Conservation (phyloP, 2,888 invertebrate species). For the Phlogophora meticulosa region DNA sequence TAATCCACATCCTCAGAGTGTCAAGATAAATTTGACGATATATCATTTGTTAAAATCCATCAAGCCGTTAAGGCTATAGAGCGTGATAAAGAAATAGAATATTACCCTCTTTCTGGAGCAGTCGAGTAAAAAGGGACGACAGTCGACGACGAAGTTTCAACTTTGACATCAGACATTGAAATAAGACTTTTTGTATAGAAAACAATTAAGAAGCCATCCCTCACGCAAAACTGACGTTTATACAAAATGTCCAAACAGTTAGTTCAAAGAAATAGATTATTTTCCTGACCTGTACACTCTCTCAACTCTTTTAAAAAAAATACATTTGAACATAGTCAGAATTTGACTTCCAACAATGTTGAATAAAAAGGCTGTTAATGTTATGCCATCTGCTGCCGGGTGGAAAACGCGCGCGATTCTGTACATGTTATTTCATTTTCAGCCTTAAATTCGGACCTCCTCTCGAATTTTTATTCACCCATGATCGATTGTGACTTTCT, state of each 20-base stretch:
- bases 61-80: no score
- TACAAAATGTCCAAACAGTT: conserved; percentile 18
- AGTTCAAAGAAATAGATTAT: conserved; percentile 5
- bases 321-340: not conserved
- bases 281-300: conserved; percentile 2
- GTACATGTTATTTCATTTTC: conserved; percentile 2
- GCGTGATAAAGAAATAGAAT: no score
- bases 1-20: no score
- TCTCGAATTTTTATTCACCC: not conserved
- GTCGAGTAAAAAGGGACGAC: not conserved
- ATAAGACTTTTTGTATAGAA: not conserved
- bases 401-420: not conserved
- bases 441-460: conserved; percentile 2
- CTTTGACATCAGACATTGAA: not conserved
- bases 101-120: not conserved
- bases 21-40: no score
- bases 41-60: no score
- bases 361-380: conserved; percentile 11
- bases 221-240: conserved; percentile 1
- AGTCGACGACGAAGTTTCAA: not conserved
- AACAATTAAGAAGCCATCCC: conserved; percentile 5
- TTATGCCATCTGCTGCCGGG: conserved; percentile 39
- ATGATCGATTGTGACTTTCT: conserved; percentile 4
- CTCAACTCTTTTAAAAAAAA: not conserved
- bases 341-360: not conserved